phyloP scores from a whole-genome alignment of 2,797 vertebrate genomes.

The Rhadinocentrus ornatus region DNA sequence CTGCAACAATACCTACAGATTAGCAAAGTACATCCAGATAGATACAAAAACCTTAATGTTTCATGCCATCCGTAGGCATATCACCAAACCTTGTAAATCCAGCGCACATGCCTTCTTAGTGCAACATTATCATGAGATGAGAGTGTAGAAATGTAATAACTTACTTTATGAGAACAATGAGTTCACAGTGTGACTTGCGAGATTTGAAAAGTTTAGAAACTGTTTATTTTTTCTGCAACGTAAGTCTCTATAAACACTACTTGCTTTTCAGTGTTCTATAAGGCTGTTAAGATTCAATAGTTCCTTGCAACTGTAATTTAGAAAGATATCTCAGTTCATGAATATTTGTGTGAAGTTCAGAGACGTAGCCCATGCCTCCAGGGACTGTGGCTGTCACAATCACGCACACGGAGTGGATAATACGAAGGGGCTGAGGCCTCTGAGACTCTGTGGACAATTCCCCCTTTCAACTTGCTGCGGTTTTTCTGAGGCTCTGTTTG shows the following conservation, averaged over 20 bases:
- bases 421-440: conserved; percentile 21
- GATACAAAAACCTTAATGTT: too few relatives aligned
- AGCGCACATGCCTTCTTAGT: too few relatives aligned
- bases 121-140: too few relatives aligned
- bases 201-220: not conserved
- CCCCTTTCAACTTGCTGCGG: conserved; percentile 5
- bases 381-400: conserved; percentile 37
- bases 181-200: not conserved
- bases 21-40: too few relatives aligned
- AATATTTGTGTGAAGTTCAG: conserved; percentile 28
- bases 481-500: conserved; percentile 29
- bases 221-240: not conserved
- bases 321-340: not conserved
- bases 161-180: not conserved
- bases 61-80: too few relatives aligned
- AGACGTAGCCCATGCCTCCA: conserved; percentile 29
- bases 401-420: conserved; percentile 18
- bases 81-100: too few relatives aligned
- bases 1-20: not conserved
- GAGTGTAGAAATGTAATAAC: not conserved
- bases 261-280: conserved; percentile 11
- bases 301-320: conserved; percentile 10
- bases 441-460: conserved; percentile 21
- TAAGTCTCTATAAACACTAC: not conserved
- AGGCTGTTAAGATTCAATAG: conserved; percentile 2